A percentile compares a stretch with the other conserved stretches of the same genome.
Conservation (phyloP, 2,888 invertebrate species). For the Scaptodrosophila latifasciaeformis region DNA sequence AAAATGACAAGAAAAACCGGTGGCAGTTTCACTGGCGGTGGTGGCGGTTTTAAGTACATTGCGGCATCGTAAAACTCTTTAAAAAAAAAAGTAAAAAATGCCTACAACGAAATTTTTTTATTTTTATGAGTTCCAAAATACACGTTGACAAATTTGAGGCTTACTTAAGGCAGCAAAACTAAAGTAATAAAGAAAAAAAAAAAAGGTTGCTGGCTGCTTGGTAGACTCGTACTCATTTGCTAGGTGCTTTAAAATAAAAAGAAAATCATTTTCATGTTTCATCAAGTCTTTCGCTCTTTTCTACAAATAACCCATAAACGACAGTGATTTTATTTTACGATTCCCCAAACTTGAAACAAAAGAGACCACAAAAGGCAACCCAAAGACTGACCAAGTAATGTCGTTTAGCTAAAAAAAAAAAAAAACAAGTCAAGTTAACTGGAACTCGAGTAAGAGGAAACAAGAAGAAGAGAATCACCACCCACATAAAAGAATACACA, state of each 20-base stretch:
- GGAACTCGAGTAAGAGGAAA: conserved; percentile 30
- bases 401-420: no score
- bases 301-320: conserved; percentile 44
- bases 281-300: conserved; percentile 20
- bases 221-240: conserved; percentile 50
- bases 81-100: no score
- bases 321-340: conserved; percentile 66
- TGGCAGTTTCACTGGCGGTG: conserved; percentile 35
- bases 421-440: conserved; percentile 41
- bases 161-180: conserved; percentile 12
- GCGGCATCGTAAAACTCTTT: conserved; percentile 66
- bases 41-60: neutral
- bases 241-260: no score
- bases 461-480: conserved; percentile 37
- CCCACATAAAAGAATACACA: conserved; percentile 67
- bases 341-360: conserved; percentile 29
- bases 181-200: neutral
- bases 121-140: conserved; percentile 55
- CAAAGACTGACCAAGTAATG: no score
- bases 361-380: neutral
- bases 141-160: conserved; percentile 64
- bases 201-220: conserved; percentile 19
- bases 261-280: conserved; percentile 44
- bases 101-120: no score
- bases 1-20: conserved; percentile 59